Percentiles rank a stretch among this genome's conserved stretches.
These are phyloP conservation scores for Steatornis caripensis DNA, from an alignment of 2,113 vertebrate genomes.

Conservation along the genomic window DNA sequence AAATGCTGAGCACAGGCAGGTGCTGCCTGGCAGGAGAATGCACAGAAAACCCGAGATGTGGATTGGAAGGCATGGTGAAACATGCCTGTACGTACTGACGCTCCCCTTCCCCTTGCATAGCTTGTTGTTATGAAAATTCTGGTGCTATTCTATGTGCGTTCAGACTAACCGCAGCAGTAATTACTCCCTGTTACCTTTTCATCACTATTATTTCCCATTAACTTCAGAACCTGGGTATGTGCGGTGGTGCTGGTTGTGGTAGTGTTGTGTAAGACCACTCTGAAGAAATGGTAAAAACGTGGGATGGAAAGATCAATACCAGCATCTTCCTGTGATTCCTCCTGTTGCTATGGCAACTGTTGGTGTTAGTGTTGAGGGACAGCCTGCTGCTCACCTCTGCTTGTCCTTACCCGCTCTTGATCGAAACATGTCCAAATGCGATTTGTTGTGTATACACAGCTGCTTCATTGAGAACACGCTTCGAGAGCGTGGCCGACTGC, in stretches of 20 bases:
- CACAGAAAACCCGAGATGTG: neutral
- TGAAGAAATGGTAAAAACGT: neutral
- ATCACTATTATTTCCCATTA: neutral
- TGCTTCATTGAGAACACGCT: neutral
- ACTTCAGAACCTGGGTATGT: neutral
- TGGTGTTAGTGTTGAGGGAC: slow-evolving; percentile 8
- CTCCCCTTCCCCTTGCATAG: neutral
- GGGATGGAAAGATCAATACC: slow-evolving; percentile 17
- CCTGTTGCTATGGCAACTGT: slow-evolving; percentile 14
- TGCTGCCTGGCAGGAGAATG: neutral
- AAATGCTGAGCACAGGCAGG: neutral
- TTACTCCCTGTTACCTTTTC: neutral
- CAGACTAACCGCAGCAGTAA: neutral
- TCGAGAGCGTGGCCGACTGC: neutral
- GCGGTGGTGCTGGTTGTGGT: neutral
- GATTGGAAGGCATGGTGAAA: neutral
- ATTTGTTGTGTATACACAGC: slow-evolving; percentile 9
- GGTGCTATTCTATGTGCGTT: neutral
- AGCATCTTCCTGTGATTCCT: neutral
- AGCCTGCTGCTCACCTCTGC: slow-evolving; percentile 39
- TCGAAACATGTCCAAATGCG: neutral
- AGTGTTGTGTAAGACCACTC: neutral
- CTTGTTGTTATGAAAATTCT: neutral
- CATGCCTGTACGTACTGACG: neutral
- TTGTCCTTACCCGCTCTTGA: slow-evolving; percentile 22